Conservation (phyloP, 2,888 invertebrate species). For the Ophonus ardosiacus region DNA sequence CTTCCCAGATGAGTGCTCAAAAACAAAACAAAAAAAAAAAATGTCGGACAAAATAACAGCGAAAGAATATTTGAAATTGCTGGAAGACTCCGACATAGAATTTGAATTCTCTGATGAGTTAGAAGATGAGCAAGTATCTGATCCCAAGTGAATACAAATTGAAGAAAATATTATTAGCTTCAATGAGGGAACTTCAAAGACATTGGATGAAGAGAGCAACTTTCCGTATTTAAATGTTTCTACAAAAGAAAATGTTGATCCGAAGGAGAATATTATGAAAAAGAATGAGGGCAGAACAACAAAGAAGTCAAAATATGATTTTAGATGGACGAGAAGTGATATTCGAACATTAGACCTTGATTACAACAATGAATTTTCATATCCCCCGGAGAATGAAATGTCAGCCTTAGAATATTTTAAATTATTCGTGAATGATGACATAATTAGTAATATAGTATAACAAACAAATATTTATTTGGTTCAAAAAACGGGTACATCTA, state of each 20-base stretch:
- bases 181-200: neutral
- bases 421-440: conserved; percentile 64
- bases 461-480: conserved; percentile 67
- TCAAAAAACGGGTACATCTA: conserved; percentile 65
- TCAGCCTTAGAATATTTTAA: conserved; percentile 66
- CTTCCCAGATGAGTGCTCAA: neutral
- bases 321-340: conserved; percentile 20
- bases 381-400: neutral
- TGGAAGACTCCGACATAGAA: conserved; percentile 35
- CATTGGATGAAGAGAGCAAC: neutral
- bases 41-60: neutral
- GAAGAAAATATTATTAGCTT: conserved; percentile 1
- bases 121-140: neutral
- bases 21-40: neutral
- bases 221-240: neutral
- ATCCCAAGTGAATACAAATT: neutral
- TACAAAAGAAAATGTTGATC: neutral
- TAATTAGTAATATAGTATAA: conserved; percentile 61
- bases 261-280: neutral
- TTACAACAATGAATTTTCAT: conserved; percentile 17
- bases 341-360: neutral
- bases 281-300: neutral
- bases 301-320: neutral
- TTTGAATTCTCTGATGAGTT: conserved; percentile 29
- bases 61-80: neutral